Percentiles rank a stretch among this genome's conserved stretches.
phyloP scores from a whole-genome alignment of 2,797 vertebrate genomes.

The Siniperca scherzeri region DNA sequence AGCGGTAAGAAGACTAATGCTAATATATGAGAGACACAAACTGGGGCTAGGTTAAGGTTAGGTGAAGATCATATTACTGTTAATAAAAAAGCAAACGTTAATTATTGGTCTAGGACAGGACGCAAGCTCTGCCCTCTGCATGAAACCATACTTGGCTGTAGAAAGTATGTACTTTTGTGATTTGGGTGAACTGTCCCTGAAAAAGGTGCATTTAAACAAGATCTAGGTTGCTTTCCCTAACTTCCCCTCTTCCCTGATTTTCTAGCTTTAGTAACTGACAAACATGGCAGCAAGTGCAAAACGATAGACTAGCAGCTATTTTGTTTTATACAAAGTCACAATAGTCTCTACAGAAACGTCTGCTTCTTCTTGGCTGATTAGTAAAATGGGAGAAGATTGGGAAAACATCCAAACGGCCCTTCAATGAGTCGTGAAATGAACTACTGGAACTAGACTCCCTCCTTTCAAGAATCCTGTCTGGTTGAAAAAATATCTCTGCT shows the following conservation, averaged over 20 bases:
- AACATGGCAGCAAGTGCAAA: not conserved
- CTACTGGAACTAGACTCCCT: not conserved
- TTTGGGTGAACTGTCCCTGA: not conserved
- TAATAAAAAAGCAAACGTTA: too few species aligned
- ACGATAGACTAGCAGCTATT: not conserved
- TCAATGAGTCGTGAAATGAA: not conserved
- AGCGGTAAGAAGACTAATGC: too few species aligned
- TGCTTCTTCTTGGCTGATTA: not conserved
- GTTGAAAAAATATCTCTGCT: not conserved
- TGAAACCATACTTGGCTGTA: not conserved
- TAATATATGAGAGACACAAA: too few species aligned
- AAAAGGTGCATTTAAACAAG: not conserved
- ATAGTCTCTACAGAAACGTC: not conserved
- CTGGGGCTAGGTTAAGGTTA: too few species aligned
- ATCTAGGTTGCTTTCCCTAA: not conserved
- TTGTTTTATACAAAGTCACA: not conserved
- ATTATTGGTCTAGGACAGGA: too few species aligned
- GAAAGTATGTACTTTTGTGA: not conserved
- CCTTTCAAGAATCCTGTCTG: not conserved
- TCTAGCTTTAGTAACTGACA: not conserved
- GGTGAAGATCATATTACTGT: too few species aligned
- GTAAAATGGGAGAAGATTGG: not conserved
- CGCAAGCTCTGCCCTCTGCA: too few species aligned
- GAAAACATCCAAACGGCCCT: not conserved
- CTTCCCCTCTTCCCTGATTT: not conserved